phyloP scores from a whole-genome alignment of 2,888 invertebrate species.

The Amphipoea lucens region DNA sequence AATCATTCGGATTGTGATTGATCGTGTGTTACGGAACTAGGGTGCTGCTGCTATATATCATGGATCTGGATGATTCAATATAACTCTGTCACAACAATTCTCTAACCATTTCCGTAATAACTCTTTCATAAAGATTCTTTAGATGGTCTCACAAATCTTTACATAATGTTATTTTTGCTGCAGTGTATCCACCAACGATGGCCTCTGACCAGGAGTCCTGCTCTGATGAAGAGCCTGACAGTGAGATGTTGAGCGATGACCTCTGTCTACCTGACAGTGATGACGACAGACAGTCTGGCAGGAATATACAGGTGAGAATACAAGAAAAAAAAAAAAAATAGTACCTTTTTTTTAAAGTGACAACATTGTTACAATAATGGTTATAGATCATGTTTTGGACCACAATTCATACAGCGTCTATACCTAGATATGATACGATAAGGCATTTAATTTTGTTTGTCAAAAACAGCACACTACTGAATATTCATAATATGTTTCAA shows the following conservation, averaged over 20 bases:
- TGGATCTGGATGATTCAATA: background rate
- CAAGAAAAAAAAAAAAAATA: no score
- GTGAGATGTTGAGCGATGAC: slow-evolving; percentile 92
- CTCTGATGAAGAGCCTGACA: slow-evolving; percentile 88
- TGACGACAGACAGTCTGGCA: slow-evolving; percentile 90
- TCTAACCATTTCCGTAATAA: background rate
- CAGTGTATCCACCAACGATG: slow-evolving; percentile 78
- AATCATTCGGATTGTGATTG: no score
- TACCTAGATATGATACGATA: background rate
- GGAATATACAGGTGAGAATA: slow-evolving; percentile 77
- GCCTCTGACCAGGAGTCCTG: slow-evolving; percentile 88
- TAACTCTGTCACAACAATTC: background rate
- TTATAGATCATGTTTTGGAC: background rate
- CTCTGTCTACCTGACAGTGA: slow-evolving; percentile 95
- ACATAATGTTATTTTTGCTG: background rate
- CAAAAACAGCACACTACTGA: background rate
- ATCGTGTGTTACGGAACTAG: no score
- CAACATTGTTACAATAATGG: background rate
- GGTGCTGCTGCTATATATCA: background rate
- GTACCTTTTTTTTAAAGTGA: no score
- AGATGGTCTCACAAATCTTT: background rate
- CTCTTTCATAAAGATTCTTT: background rate
- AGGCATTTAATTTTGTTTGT: background rate
- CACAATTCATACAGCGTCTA: background rate
- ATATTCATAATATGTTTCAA: background rate